Percentiles rank a stretch among this genome's conserved stretches.
phyloP scores from a whole-genome alignment of 1,140 invertebrate genomes.

The Sogatella furcifera region DNA sequence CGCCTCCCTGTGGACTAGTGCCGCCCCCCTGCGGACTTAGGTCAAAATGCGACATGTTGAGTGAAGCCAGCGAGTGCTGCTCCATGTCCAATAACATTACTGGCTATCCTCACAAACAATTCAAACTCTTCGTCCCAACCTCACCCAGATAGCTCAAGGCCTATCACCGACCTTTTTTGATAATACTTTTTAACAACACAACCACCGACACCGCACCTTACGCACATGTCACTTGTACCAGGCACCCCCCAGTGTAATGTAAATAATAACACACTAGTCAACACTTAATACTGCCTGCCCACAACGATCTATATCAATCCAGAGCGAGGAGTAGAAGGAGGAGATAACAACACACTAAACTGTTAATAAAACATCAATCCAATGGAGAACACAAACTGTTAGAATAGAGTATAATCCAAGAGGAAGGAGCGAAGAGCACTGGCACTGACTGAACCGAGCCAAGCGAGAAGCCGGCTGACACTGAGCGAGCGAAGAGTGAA shows the following conservation, averaged over 20 bases:
- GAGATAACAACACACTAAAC: no score
- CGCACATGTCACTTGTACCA: background rate
- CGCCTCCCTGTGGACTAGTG: conserved; percentile 26
- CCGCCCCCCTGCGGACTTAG: conserved; percentile 42
- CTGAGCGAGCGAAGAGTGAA: background rate
- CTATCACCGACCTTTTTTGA: no score
- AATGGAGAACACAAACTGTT: background rate
- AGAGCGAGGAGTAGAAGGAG: no score
- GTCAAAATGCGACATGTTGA: conserved; percentile 70
- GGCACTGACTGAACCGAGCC: conserved; percentile 3
- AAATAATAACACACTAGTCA: no score
- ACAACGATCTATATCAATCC: no score
- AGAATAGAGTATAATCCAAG: background rate
- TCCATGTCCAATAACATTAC: conserved; percentile 69
- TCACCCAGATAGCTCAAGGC: no score
- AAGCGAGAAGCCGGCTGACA: background rate
- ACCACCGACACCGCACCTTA: no score
- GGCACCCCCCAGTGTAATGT: no score
- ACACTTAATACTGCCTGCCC: no score
- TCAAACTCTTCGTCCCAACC: background rate
- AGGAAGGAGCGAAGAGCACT: conserved; percentile 7
- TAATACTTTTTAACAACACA: no score
- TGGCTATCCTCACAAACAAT: background rate
- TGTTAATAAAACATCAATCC: no score
- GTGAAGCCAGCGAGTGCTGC: conserved; percentile 70